Evolutionary conservation across 2,113 vertebrate species (phyloP), one percentile per base, ranked within the genome.

Genomic region (Corvus moneduloides): DNA sequence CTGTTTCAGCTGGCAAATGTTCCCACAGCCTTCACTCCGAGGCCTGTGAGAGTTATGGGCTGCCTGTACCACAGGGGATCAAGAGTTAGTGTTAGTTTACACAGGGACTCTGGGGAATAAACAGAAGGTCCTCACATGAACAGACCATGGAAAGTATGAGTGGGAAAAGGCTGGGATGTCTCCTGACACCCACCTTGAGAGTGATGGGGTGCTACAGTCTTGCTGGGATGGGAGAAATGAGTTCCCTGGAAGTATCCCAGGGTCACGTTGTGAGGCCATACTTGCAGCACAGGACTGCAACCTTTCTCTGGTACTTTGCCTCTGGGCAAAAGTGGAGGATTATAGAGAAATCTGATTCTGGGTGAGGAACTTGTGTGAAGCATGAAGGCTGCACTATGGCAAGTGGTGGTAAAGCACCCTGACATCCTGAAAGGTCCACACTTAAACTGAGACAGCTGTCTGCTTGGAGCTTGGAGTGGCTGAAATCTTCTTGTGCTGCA

Each of bases 231-330:
- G 61, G 39, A 90, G 27, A 72, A 20, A 13, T 1, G 15, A 68
- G 6, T 64, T n/a, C 58, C 43, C 32, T 73, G 71, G 20, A 49
- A 83, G 24, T 24, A 37, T 41, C 55, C 44, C 66, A 52, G 48
- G 15, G 19, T 76, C 44, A 56, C 1, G 0, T 14, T 0, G 0
- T 20, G 30, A 72, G 74, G 24, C 44, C 2, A 1, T 17, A 10
- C 8, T 58, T 54, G 46, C 59, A 81, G 26, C 20, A 24, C 28
- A 39, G 43, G 15, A 28, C 33, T 84, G 12, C 20, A 84, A 6
- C 33, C 18, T 84, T 64, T 19, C 58, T 64, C 41, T 73, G 49
- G 21, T 43, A 13, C 49, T 84, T 74, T 24, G 8, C 26, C 33
- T 52, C 54, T 37, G 10, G 26, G 33, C 37, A 55, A 19, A 86